Evolutionary conservation across 2,113 vertebrate genomes (phyloP).

Genomic region (Entomyzon cyanotis): DNA sequence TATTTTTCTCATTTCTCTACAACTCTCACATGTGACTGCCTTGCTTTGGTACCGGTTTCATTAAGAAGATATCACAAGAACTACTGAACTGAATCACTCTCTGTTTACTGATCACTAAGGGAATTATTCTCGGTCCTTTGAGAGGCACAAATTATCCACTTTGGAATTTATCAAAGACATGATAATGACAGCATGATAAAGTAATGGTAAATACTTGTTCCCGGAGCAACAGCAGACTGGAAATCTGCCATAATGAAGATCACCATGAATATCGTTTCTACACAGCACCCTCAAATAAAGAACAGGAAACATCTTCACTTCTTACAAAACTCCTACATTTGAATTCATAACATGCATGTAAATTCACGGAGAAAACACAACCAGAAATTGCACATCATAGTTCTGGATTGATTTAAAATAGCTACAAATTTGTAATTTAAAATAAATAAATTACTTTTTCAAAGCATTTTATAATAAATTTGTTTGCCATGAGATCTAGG

Average conservation of each 20-base stretch:
- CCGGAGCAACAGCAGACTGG: background rate
- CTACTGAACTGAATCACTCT: background rate
- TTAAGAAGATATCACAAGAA: background rate
- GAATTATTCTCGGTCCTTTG: background rate
- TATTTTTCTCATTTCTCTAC: background rate
- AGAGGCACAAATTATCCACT: constrained; percentile 8
- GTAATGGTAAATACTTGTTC: background rate
- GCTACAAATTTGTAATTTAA: background rate
- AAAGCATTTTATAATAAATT: background rate
- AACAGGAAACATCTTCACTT: background rate
- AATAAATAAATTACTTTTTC: background rate
- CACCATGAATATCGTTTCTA: background rate
- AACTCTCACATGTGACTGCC: background rate
- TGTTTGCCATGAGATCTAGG: background rate
- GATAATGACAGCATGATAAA: background rate
- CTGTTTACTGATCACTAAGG: background rate
- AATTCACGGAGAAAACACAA: background rate
- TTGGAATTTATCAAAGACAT: background rate
- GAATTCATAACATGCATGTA: background rate
- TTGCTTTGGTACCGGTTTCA: background rate
- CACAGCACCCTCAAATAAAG: background rate
- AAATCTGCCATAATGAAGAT: background rate
- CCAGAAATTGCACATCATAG: background rate
- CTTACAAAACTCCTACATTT: background rate
- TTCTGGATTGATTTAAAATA: background rate